These are phyloP conservation scores for Apis cerana DNA, from an alignment of 1,140 invertebrate species.

Conservation along the genomic window DNA sequence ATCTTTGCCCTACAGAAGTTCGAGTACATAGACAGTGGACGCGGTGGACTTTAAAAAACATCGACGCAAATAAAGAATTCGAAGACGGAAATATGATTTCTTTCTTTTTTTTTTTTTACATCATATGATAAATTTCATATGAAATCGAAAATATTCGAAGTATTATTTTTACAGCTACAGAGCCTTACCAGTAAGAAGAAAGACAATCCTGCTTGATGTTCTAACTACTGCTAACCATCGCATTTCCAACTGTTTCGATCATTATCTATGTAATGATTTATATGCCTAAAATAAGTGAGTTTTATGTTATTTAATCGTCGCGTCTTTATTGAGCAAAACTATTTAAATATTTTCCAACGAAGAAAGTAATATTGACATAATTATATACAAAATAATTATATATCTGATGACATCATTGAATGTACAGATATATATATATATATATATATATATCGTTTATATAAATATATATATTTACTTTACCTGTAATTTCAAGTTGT, in stretches of 20 bases:
- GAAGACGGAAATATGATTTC: slow-evolving; percentile 27
- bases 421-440: not conserved
- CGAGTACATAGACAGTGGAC: slow-evolving; percentile 81
- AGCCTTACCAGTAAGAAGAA: slow-evolving; percentile 79
- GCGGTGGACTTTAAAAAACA: slow-evolving; percentile 75
- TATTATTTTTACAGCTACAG: slow-evolving; percentile 81
- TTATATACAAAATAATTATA: not conserved
- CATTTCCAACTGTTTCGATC: not conserved
- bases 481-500: not conserved
- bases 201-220: slow-evolving; percentile 77
- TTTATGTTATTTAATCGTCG: not conserved
- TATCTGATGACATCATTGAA: not conserved
- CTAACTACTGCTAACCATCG: slow-evolving; percentile 24
- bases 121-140: not conserved
- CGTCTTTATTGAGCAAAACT: not conserved
- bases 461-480: not conserved
- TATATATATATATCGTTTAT: not conserved
- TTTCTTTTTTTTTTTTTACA: not conserved
- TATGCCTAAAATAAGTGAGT: not conserved
- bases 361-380: not conserved
- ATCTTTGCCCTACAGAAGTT: slow-evolving; percentile 77
- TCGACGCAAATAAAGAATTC: slow-evolving; percentile 48
- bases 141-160: slow-evolving; percentile 41
- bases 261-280: not conserved
- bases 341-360: not conserved